Evolutionary conservation across 2,113 vertebrate genomes (phyloP).

Genomic region (Psilopogon haemacephalus): DNA sequence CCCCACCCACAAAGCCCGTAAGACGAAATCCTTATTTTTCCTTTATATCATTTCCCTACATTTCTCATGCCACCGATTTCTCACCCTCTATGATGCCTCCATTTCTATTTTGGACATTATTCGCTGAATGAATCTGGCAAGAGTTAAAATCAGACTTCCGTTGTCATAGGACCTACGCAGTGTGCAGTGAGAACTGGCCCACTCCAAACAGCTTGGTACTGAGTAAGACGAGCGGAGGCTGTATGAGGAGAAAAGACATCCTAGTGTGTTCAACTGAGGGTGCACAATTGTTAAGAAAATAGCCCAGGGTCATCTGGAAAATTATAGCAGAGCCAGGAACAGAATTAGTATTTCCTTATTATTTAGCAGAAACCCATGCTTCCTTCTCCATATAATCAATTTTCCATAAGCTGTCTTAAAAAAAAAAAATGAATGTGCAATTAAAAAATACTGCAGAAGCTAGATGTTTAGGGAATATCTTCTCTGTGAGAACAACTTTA

Average conservation of each 20-base stretch:
- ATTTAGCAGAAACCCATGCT: not conserved
- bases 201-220: not conserved
- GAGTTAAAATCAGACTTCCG: not conserved
- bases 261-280: not conserved
- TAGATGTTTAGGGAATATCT: not conserved
- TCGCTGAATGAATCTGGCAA: not conserved
- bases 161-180: not conserved
- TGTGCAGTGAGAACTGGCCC: not conserved
- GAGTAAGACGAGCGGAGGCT: not conserved
- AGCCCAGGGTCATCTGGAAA: not conserved
- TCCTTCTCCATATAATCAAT: not conserved
- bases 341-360: not conserved
- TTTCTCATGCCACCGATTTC: not conserved
- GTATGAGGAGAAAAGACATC: not conserved
- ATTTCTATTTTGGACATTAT: not conserved
- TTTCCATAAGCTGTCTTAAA: not conserved
- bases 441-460: not conserved
- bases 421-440: conserved; percentile 1
- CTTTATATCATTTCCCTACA: not conserved
- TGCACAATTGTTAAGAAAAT: not conserved
- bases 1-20: not conserved
- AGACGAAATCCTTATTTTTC: not conserved
- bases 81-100: not conserved
- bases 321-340: not conserved
- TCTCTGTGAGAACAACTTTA: not conserved